Conservation (phyloP, 2,113 vertebrate genomes). For the Aviceda subcristata region DNA sequence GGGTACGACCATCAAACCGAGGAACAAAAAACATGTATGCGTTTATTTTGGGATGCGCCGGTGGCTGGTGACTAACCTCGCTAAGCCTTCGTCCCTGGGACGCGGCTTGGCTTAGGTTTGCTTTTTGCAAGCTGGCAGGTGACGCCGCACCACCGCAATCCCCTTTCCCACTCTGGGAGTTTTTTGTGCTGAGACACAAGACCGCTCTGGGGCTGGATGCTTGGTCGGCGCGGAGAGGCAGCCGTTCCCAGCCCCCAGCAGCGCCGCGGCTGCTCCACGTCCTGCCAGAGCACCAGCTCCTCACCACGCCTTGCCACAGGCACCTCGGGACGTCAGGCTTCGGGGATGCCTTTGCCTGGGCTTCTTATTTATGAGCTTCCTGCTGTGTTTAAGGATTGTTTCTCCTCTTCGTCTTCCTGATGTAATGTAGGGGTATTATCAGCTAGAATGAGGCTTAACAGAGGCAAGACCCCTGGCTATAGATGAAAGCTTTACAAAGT, state of each 20-base stretch:
- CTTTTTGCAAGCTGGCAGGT: constrained; percentile 39
- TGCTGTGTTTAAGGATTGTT: background rate
- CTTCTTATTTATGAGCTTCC: background rate
- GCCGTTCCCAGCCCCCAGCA: background rate
- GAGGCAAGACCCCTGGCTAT: background rate
- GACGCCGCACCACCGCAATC: background rate
- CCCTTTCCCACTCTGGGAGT: background rate
- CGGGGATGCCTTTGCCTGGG: background rate
- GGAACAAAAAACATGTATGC: background rate
- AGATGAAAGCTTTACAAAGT: background rate
- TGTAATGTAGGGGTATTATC: background rate
- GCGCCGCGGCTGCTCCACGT: background rate
- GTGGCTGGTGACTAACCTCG: background rate
- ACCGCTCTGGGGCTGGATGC: background rate
- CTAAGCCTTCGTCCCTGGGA: background rate
- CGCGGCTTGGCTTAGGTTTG: background rate
- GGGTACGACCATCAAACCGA: background rate
- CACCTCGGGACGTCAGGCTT: rapidly evolving
- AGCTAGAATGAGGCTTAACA: background rate
- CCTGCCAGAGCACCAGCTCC: background rate
- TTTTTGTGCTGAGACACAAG: background rate
- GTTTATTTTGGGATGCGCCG: background rate
- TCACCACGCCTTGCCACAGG: rapidly evolving
- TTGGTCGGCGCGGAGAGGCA: background rate
- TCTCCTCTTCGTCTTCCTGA: background rate